Percentiles rank a stretch among this genome's conserved stretches.
phyloP scores from a whole-genome alignment of 1,140 invertebrate genomes.

The Drosophila truncata region DNA sequence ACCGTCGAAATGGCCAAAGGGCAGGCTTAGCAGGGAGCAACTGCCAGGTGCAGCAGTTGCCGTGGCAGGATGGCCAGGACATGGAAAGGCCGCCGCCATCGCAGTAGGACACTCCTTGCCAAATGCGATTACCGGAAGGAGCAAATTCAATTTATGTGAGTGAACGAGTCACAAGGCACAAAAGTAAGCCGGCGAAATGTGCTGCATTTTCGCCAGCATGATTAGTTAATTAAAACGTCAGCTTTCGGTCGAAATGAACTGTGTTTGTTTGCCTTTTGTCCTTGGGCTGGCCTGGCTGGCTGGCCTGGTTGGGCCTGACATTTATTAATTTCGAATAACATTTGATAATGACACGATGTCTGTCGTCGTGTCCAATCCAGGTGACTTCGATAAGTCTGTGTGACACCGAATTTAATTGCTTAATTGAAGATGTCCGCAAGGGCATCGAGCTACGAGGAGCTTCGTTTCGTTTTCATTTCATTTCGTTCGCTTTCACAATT shows the following conservation, averaged over 20 bases:
- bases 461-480: not conserved
- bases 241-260: conserved; percentile 68
- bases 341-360: conserved; percentile 35
- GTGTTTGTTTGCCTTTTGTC: conserved; percentile 16
- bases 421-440: conserved; percentile 56
- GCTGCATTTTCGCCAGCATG: conserved; percentile 39
- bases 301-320: conserved; percentile 44
- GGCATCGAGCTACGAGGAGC: not conserved
- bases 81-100: not conserved
- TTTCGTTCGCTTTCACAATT: conserved; percentile 42
- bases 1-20: conserved; percentile 40
- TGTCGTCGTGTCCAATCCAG: conserved; percentile 10
- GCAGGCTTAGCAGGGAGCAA: conserved; percentile 41
- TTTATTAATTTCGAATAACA: conserved; percentile 73
- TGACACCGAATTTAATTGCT: conserved; percentile 73
- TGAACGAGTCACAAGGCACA: conserved; percentile 25
- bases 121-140: conserved; percentile 69
- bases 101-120: conserved; percentile 32
- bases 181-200: conserved; percentile 35
- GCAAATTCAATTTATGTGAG: conserved; percentile 73
- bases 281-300: not conserved
- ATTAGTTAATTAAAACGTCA: conserved; percentile 81
- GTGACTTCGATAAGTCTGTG: conserved; percentile 21
- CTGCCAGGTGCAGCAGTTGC: conserved; percentile 55
- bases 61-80: conserved; percentile 5